A percentile compares a stretch with the other conserved stretches of the same genome.
Conservation (phyloP, 2,888 invertebrate genomes). For the Cerceris rybyensis region DNA sequence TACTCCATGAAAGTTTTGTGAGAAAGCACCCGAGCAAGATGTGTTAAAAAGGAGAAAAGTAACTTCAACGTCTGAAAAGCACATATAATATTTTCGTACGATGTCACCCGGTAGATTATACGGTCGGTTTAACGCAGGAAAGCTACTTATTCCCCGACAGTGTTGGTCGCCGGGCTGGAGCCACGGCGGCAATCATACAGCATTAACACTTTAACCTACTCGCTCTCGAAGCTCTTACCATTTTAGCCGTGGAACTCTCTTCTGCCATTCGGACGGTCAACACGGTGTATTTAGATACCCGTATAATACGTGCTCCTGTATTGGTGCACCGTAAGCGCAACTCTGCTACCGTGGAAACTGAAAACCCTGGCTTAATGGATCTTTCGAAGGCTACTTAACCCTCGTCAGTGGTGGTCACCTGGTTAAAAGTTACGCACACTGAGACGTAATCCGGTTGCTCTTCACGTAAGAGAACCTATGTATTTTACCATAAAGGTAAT, state of each 20-base stretch:
- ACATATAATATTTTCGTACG: not conserved
- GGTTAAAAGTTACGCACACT: constrained; percentile 39
- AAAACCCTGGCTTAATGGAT: constrained; percentile 37
- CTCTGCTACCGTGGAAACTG: constrained; percentile 30
- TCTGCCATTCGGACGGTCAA: constrained; percentile 34
- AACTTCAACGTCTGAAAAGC: too few relatives aligned
- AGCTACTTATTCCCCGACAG: constrained; percentile 58
- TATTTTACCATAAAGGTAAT: constrained; percentile 30
- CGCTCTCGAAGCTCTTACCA: constrained; percentile 62
- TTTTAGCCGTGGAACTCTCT: constrained; percentile 53
- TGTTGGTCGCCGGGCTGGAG: constrained; percentile 70
- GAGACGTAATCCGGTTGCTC: constrained; percentile 25
- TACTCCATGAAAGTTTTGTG: too few relatives aligned
- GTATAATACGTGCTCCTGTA: not conserved
- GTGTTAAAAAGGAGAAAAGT: too few relatives aligned
- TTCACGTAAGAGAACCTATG: constrained; percentile 21
- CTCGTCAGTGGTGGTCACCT: constrained; percentile 45
- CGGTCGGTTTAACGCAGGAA: constrained; percentile 53
- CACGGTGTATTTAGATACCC: constrained; percentile 39
- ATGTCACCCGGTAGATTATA: constrained; percentile 50
- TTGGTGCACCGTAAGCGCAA: constrained; percentile 7
- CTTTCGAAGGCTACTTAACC: constrained; percentile 38
- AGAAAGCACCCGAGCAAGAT: too few relatives aligned
- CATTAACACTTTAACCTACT: constrained; percentile 78
- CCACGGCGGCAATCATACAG: constrained; percentile 74